Conservation (phyloP, 92 coral and sea anemone species). For the Epizoanthus fatuus region DNA sequence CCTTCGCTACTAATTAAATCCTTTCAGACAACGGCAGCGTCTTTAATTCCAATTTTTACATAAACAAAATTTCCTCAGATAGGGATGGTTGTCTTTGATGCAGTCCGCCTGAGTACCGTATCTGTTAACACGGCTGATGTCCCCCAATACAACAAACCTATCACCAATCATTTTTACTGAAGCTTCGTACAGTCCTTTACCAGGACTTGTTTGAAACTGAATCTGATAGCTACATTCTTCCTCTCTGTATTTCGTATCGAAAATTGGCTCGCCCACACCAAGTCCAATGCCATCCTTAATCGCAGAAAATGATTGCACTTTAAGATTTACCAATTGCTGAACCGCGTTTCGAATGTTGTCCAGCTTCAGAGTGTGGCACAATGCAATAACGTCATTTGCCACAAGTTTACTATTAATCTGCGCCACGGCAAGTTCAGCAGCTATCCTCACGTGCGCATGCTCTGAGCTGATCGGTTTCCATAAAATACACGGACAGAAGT, state of each 20-base stretch:
- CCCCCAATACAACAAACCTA: conserved; percentile 47
- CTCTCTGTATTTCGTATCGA: conserved; percentile 30
- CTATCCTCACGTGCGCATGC: conserved; percentile 66
- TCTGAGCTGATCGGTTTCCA: conserved; percentile 45
- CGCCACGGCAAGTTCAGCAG: conserved; percentile 64
- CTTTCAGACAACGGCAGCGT: neutral
- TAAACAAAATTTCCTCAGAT: conserved; percentile 64
- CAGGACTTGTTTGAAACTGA: conserved; percentile 59
- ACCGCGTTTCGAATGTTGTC: conserved; percentile 58
- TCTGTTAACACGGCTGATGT: conserved; percentile 74
- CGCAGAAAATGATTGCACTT: conserved; percentile 49
- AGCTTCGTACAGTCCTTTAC: conserved; percentile 69
- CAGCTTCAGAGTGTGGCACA: conserved; percentile 46
- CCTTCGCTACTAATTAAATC: no score
- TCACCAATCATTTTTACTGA: conserved; percentile 54
- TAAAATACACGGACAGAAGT: conserved; percentile 74
- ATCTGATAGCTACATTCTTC: conserved; percentile 71
- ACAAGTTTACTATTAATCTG: conserved; percentile 49
- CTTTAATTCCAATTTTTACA: conserved; percentile 22
- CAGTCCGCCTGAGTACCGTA: conserved; percentile 74
- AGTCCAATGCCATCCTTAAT: conserved; percentile 58
- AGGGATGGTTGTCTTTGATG: conserved; percentile 55
- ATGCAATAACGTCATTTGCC: neutral
- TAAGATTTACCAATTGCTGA: conserved; percentile 57
- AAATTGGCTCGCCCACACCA: conserved; percentile 69